These are phyloP conservation scores for Leptura quadrifasciata DNA, from an alignment of 2,888 invertebrate genomes.

Conservation along the genomic window DNA sequence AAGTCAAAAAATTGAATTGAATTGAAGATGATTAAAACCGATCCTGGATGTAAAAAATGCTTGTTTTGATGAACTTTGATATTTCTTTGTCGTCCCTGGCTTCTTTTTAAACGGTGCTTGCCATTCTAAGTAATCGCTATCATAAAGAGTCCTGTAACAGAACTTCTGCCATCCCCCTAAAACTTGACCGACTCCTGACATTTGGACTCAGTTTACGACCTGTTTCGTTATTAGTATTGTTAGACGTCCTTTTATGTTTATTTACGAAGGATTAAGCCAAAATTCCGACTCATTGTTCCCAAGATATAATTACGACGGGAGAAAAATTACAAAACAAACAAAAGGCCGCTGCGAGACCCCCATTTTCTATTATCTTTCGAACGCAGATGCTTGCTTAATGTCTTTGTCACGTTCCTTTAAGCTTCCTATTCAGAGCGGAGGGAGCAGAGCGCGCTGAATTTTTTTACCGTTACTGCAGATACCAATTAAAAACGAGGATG, in stretches of 20 bases:
- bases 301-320: not conserved
- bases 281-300: not conserved
- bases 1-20: too few relatives aligned
- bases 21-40: too few relatives aligned
- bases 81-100: too few relatives aligned
- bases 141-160: too few relatives aligned
- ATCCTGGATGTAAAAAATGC: too few relatives aligned
- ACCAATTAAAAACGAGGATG: not conserved
- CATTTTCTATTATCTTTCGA: not conserved
- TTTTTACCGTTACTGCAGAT: not conserved
- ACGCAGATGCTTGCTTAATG: not conserved
- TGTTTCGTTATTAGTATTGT: not conserved
- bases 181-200: too few relatives aligned
- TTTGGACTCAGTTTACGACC: too few relatives aligned
- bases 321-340: not conserved
- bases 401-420: not conserved
- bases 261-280: not conserved
- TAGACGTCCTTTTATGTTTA: not conserved
- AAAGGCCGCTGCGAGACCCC: not conserved
- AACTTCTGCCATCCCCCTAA: too few relatives aligned
- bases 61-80: too few relatives aligned
- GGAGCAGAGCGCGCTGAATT: not conserved
- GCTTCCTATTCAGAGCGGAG: not conserved
- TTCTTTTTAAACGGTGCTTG: too few relatives aligned
- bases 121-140: too few relatives aligned